Evolutionary conservation across 2,113 vertebrate species (phyloP), one percentile per base, ranked within the genome.

Genomic region (Nestor notabilis): DNA sequence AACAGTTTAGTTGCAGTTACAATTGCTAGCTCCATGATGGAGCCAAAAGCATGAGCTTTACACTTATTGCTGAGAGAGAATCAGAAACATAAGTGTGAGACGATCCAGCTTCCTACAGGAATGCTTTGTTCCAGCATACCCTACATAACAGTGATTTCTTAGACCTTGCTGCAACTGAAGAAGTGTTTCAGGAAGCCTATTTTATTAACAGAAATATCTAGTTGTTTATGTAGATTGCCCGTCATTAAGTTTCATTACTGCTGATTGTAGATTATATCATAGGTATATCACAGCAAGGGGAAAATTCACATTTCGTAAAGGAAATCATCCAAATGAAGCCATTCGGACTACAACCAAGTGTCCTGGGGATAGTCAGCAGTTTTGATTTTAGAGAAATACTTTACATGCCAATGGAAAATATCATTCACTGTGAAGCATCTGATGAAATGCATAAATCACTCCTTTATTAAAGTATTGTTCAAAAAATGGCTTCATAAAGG

Each of bases 21-120:
- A 97, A 69, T 93, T 93, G 85, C 87, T 93, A 97, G 93, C 98
- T 98, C 97, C 98, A 98, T 33, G 98, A 98, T 98, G 97, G 98
- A 98, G 98, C 98, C 97, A 98, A 98, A 98, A 90, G 96, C 98
- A 98, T 94, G 93, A 97, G 94, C 91, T 98, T 98, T 93, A 91
- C 31, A 90, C 72, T 97, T 82, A 69, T 13, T 93, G 90, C 85
- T 78, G 68, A 53, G 66, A 92, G 80, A 96, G 41, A 60, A 69
- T 76, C 41, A 83, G 91, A 61, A 87, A 69, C 0, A 0, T 39
- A 72, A 96, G 80, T 66, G 68, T 87, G 72, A 90, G 41, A 93
- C 50, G 49, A 83, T 56, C 43, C 44, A 76, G 70, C 86, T 91
- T 96, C 74, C 85, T 77, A n/a, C 80, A 84, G 91, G 41, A 95